phyloP scores from a whole-genome alignment of 2,797 vertebrate species.

The Tarsius wallacei region DNA sequence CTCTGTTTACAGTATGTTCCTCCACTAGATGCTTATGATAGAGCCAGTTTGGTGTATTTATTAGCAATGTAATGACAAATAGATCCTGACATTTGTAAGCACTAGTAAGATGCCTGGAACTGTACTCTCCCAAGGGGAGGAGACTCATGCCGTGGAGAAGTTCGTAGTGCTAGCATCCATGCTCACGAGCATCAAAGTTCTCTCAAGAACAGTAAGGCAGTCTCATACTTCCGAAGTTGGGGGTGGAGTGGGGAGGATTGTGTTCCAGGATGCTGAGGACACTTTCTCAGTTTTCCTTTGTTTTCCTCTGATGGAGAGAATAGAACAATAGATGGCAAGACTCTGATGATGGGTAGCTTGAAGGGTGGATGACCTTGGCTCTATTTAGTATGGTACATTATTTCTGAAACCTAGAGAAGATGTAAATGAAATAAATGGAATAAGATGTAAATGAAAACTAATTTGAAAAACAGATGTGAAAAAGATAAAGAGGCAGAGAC shows the following conservation, averaged over 20 bases:
- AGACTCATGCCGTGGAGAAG: neutral
- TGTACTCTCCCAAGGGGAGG: neutral
- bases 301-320: neutral
- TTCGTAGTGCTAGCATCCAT: neutral
- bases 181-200: neutral
- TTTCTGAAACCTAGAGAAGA: neutral
- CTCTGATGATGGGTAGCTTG: neutral
- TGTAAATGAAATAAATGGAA: neutral
- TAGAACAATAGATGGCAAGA: neutral
- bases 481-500: neutral
- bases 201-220: neutral
- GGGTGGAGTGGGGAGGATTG: neutral
- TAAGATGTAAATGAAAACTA: slow-evolving; percentile 22
- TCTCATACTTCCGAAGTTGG: neutral
- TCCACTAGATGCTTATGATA: neutral
- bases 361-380: neutral
- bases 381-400: neutral
- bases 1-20: neutral
- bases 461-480: slow-evolving; percentile 41
- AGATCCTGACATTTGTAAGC: neutral
- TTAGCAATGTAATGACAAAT: neutral
- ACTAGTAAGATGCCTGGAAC: neutral
- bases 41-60: neutral
- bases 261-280: neutral
- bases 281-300: neutral